Base-by-base conservation (phyloP, 2,888 invertebrate genomes). In the Chirona hameri region DNA sequence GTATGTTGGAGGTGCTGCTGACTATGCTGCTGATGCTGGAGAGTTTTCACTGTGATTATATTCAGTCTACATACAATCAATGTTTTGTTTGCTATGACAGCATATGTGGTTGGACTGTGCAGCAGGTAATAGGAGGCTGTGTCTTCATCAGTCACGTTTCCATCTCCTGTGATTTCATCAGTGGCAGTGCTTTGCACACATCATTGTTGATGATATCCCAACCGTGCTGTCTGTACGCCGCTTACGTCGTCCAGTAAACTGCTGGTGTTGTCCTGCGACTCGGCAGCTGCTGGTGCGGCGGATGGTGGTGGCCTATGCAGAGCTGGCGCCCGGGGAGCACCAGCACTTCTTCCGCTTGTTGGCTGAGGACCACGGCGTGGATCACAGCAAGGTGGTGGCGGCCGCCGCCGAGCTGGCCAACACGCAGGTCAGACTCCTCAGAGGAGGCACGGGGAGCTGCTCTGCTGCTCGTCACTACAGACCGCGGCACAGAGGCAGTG, bases 281-380 rank as follows among this genome's bases (percentile, higher is more conserved):
- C 69, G 27, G 9, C 72, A 72, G 76, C 24, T 76, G 46, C 39
- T 52, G 80, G 9, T 52, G 52, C 80, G 80, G 5, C 80, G 48
- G 27, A 18, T 80, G n/a, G 48, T 80, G 80, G 80, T 29, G 52
- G 52, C 52, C 5, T 80, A 80, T 52, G 29, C 29, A 5, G 27
- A 80, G 80, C 27, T 27, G 52, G 31, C 27, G 27, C 48, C 52
- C 27, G 85, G 87, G 3, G 87, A 88, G 18, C 88, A 87, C 85
- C 85, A 87, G 29, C 85, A 86, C 31, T 89, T 90, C 86, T 84
- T 90, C 1, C 87, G 86, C 83, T 86, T 86, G 10, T 85, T 90
- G 21, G 89, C 90, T 3, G 85, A 85, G 24, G 86, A 87, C 18
- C 89, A 89, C 86, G 88, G 88, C 7, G 88, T 90, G 1, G 87